Evolutionary conservation across 2,888 invertebrate genomes (phyloP).

Genomic region (Epsilonema sp.): DNA sequence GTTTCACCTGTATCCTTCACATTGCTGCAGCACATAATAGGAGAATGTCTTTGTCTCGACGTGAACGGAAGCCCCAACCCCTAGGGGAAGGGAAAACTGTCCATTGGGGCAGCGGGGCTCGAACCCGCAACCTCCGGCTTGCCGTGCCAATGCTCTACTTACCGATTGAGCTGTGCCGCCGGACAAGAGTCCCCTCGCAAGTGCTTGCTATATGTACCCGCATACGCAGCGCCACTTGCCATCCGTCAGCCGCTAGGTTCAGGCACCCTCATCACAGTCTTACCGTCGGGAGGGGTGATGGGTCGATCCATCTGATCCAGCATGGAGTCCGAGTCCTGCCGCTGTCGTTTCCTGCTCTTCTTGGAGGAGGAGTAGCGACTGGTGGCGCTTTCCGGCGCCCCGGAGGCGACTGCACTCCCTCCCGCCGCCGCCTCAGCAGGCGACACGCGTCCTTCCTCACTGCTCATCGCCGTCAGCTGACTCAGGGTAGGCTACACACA

Average conservation of each 20-base stretch:
- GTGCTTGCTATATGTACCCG: too few relatives aligned
- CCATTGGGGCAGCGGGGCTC: too few relatives aligned
- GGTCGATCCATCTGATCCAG: constrained; percentile 17
- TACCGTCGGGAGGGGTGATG: constrained; percentile 23
- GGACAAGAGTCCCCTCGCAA: too few relatives aligned
- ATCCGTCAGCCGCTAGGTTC: too few relatives aligned
- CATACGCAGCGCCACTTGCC: too few relatives aligned
- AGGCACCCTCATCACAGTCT: not conserved
- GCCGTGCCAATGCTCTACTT: too few relatives aligned
- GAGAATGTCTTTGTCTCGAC: not conserved
- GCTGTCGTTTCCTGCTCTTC: not conserved
- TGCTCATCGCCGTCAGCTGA: not conserved
- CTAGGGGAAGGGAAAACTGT: too few relatives aligned
- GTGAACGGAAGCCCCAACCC: too few relatives aligned
- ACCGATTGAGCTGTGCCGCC: too few relatives aligned
- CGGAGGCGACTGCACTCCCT: not conserved
- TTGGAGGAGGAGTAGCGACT: not conserved
- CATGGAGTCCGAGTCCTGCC: not conserved
- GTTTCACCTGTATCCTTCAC: too few relatives aligned
- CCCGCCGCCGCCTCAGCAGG: not conserved
- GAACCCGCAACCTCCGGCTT: too few relatives aligned
- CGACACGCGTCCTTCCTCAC: not conserved
- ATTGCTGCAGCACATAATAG: too few relatives aligned
- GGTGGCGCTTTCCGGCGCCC: not conserved
- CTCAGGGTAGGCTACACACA: not conserved